Conservation (phyloP, 2,797 vertebrate genomes). For the Poeciliopsis turneri region DNA sequence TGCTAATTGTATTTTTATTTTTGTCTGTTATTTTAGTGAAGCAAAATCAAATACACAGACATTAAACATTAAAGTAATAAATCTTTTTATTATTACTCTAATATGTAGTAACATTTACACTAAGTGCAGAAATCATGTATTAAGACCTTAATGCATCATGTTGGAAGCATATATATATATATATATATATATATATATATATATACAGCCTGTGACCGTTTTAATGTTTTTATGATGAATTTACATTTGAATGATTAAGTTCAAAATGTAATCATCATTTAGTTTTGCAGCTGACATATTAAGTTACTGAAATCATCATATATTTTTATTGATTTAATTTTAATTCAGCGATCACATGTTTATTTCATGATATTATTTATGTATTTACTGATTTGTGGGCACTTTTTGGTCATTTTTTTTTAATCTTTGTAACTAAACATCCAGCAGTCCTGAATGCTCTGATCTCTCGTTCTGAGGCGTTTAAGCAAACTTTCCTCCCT, state of each 20-base stretch:
- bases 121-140: neutral
- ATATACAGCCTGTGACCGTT: neutral
- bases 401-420: neutral
- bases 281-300: neutral
- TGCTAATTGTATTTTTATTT: neutral
- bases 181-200: too few relatives aligned
- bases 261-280: neutral
- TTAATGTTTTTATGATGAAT: neutral
- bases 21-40: neutral
- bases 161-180: neutral
- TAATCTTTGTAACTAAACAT: neutral
- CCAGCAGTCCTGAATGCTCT: neutral
- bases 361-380: neutral
- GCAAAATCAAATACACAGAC: neutral
- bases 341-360: neutral
- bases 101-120: neutral
- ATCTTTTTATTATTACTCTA: neutral
- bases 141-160: neutral
- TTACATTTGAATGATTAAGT: neutral
- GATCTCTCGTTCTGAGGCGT: neutral
- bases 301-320: neutral
- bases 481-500: neutral
- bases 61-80: neutral
- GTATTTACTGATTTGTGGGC: neutral
- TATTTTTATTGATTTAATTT: neutral